Evolutionary conservation across 1,140 invertebrate genomes (phyloP).

Genomic region (Latrodectus geometricus): DNA sequence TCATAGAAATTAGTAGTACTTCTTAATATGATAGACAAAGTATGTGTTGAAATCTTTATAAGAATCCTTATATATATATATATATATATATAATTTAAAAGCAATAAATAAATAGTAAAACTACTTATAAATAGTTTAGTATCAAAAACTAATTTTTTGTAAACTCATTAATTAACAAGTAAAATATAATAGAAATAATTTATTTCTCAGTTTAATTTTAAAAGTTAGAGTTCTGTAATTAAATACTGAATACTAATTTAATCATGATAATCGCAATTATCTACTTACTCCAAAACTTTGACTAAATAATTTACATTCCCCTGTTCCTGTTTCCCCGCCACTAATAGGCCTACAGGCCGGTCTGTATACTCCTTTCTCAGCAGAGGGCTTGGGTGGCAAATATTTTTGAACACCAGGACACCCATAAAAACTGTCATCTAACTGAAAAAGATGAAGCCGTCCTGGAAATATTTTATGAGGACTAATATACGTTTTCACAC

Average conservation of each 20-base stretch:
- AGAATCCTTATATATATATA: too few species aligned
- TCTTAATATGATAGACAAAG: too few species aligned
- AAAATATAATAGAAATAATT: too few species aligned
- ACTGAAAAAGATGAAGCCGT: conserved; percentile 29
- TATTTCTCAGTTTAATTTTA: too few species aligned
- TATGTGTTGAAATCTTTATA: too few species aligned
- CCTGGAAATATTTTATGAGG: conserved; percentile 50
- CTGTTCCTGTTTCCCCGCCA: conserved; percentile 44
- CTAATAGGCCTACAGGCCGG: conserved; percentile 14
- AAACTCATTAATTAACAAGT: too few species aligned
- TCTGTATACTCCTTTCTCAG: conserved; percentile 31
- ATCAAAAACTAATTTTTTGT: too few species aligned
- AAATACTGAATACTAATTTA: background rate
- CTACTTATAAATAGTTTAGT: too few species aligned
- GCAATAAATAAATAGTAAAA: too few species aligned
- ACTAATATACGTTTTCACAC: conserved; percentile 33
- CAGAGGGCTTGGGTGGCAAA: background rate
- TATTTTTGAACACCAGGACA: conserved; percentile 2
- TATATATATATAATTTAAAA: too few species aligned
- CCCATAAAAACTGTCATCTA: conserved; percentile 40
- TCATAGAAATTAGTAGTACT: too few species aligned
- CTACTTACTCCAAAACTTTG: conserved; percentile 57
- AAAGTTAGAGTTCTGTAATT: background rate
- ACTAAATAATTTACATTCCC: conserved; percentile 44
- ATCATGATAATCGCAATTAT: background rate